A percentile compares a stretch with the other conserved stretches of the same genome.
These are phyloP conservation scores for Sclerodermus sp. DNA, from an alignment of 2,888 invertebrate genomes.

Conservation along the genomic window DNA sequence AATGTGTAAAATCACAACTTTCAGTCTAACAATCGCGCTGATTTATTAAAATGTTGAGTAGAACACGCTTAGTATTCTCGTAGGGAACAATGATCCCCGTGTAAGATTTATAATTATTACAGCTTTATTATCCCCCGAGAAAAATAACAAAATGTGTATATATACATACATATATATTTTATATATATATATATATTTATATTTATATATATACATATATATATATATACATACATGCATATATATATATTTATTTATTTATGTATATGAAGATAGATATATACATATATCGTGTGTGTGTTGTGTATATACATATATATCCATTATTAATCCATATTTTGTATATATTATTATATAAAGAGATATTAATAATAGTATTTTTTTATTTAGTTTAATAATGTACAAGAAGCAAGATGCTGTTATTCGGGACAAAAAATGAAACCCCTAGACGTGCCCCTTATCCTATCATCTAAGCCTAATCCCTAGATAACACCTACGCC, in stretches of 20 bases:
- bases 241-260: constrained; percentile 31
- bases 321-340: constrained; percentile 42
- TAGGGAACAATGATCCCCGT: constrained; percentile 21
- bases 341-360: constrained; percentile 53
- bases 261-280: constrained; percentile 21
- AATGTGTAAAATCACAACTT: constrained; percentile 40
- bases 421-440: constrained; percentile 36
- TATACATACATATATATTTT: constrained; percentile 18
- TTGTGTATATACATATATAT: constrained; percentile 48
- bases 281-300: constrained; percentile 40
- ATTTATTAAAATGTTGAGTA: constrained; percentile 32
- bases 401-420: constrained; percentile 46
- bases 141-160: constrained; percentile 49
- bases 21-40: constrained; percentile 40
- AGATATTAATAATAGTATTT: constrained; percentile 51
- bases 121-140: constrained; percentile 34
- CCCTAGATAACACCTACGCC: constrained; percentile 54
- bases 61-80: constrained; percentile 37
- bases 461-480: constrained; percentile 52
- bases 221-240: constrained; percentile 39
- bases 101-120: constrained; percentile 36
- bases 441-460: constrained; percentile 45
- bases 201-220: constrained; percentile 49
- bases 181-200: constrained; percentile 36
- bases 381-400: constrained; percentile 50